Evolutionary conservation across 2,888 invertebrate species (phyloP).

Genomic region (Keiferia lycopersicella): DNA sequence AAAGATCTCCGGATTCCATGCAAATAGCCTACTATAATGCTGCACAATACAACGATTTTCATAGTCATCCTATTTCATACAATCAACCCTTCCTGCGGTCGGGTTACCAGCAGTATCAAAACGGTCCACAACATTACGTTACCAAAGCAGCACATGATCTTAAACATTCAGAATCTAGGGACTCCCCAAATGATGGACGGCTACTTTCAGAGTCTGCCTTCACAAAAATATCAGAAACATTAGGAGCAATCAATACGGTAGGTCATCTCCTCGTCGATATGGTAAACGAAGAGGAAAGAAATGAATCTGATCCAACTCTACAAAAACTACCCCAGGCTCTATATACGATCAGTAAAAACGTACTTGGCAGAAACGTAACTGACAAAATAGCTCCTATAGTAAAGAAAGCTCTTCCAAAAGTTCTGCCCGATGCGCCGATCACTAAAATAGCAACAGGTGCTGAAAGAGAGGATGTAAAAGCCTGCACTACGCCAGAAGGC

Average conservation of each 20-base stretch:
- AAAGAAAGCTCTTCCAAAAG: constrained; percentile 68
- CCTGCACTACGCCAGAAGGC: constrained; percentile 91
- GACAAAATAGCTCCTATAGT: constrained; percentile 90
- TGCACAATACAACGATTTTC: constrained; percentile 31
- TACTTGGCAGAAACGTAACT: constrained; percentile 87
- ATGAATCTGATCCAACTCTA: constrained; percentile 66
- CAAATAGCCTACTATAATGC: constrained; percentile 39
- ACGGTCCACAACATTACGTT: constrained; percentile 49
- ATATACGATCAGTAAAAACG: constrained; percentile 90
- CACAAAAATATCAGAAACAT: constrained; percentile 83
- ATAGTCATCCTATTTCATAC: constrained; percentile 38
- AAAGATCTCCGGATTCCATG: constrained; percentile 64
- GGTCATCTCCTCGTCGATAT: constrained; percentile 92
- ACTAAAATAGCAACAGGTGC: constrained; percentile 71
- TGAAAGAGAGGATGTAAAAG: constrained; percentile 79
- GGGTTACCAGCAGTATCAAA: constrained; percentile 31
- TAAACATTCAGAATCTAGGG: constrained; percentile 50
- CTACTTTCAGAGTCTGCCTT: constrained; percentile 83
- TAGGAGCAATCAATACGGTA: constrained; percentile 92
- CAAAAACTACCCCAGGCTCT: constrained; percentile 85
- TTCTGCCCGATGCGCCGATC: constrained; percentile 69
- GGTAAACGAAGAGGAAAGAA: constrained; percentile 78
- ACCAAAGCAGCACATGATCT: constrained; percentile 53
- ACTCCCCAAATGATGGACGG: constrained; percentile 68
- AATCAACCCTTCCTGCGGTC: constrained; percentile 41